A percentile compares a stretch with the other conserved stretches of the same genome.
phyloP scores from a whole-genome alignment of 1,140 invertebrate genomes.

The Anagrus nilaparvatae region DNA sequence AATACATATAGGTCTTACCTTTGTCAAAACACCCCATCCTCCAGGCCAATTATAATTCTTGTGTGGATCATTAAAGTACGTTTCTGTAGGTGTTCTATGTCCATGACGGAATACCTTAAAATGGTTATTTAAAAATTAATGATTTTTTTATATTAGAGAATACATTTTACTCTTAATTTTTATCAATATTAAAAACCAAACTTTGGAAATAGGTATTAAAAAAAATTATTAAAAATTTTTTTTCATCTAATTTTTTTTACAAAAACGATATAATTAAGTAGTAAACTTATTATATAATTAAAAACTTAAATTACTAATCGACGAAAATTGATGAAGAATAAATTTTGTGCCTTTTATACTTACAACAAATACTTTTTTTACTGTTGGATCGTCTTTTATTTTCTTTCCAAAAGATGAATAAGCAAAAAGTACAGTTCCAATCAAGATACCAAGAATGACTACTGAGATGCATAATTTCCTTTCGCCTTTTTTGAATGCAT shows the following conservation, averaged over 20 bases:
- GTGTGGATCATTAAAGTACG: slow-evolving; percentile 62
- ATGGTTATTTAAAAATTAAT: background rate
- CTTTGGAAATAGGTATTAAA: no score
- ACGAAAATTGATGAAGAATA: no score
- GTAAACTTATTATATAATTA: no score
- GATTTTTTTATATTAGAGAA: background rate
- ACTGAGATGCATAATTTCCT: slow-evolving; percentile 21
- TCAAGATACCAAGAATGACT: slow-evolving; percentile 19
- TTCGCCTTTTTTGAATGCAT: slow-evolving; percentile 16
- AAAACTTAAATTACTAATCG: background rate
- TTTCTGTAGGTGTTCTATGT: slow-evolving; percentile 55
- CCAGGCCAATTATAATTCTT: slow-evolving; percentile 56
- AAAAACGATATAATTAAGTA: no score
- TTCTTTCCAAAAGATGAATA: slow-evolving; percentile 24
- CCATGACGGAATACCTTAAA: slow-evolving; percentile 65
- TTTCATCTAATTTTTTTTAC: no score
- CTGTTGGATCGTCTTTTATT: background rate
- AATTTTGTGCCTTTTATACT: slow-evolving; percentile 16
- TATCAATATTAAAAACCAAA: no score
- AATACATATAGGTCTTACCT: slow-evolving; percentile 43
- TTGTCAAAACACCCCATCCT: slow-evolving; percentile 60
- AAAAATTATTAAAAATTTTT: no score
- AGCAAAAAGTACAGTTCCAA: slow-evolving; percentile 23
- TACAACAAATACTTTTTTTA: slow-evolving; percentile 30
- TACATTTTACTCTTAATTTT: no score